These are phyloP conservation scores for Lepus europaeus DNA, from an alignment of 2,113 vertebrate genomes.

Conservation along the genomic window DNA sequence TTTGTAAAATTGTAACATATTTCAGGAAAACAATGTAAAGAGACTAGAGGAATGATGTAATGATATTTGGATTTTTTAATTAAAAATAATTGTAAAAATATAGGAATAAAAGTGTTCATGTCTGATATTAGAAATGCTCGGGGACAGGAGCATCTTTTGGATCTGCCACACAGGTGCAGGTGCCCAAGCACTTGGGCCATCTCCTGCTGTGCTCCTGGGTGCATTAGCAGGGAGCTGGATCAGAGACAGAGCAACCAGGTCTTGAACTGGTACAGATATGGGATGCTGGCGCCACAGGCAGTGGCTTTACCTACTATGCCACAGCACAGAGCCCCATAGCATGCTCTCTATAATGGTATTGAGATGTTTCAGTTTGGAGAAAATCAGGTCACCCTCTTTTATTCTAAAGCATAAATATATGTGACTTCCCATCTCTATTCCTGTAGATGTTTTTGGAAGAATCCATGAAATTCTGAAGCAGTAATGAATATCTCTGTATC, in stretches of 20 bases:
- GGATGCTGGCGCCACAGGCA: too few relatives aligned
- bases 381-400: background rate
- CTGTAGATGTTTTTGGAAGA: background rate
- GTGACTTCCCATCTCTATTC: background rate
- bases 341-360: background rate
- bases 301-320: too few relatives aligned
- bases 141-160: too few relatives aligned
- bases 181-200: too few relatives aligned
- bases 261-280: too few relatives aligned
- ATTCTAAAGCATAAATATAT: background rate
- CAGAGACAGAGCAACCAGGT: too few relatives aligned
- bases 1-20: conserved; percentile 49
- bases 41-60: background rate
- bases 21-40: background rate
- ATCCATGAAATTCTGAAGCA: background rate
- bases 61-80: background rate
- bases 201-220: too few relatives aligned
- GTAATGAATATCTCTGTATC: background rate
- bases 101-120: background rate
- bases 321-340: background rate
- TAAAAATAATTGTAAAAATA: background rate
- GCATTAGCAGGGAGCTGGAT: too few relatives aligned
- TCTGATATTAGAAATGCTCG: background rate
- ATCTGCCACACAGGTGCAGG: too few relatives aligned
- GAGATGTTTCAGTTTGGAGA: background rate